phyloP scores from a whole-genome alignment of 2,888 invertebrate genomes.

The Pandemis cinnamomeana region DNA sequence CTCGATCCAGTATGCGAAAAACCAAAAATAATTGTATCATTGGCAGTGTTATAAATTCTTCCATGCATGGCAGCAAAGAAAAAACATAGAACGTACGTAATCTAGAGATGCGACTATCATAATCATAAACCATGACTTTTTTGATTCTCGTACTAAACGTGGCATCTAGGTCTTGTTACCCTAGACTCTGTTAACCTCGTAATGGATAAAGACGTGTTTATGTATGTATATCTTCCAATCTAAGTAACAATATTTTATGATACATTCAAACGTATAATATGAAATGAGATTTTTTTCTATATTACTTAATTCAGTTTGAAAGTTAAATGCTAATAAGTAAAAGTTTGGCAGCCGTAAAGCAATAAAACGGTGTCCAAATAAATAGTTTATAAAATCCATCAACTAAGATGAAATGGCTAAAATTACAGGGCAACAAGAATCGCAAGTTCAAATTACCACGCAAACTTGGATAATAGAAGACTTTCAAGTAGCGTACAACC shows the following conservation, averaged over 20 bases:
- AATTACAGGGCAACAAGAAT: slow-evolving; percentile 3
- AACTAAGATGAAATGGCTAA: slow-evolving; percentile 9
- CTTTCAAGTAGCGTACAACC: slow-evolving; percentile 13
- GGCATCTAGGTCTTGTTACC: no score
- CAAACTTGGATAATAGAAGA: slow-evolving; percentile 3
- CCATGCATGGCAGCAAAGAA: no score
- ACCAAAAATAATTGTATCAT: no score
- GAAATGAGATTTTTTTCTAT: not conserved
- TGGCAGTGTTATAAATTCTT: no score
- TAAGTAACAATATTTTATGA: not conserved
- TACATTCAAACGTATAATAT: not conserved
- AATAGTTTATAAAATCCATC: slow-evolving; percentile 14
- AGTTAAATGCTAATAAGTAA: slow-evolving; percentile 26
- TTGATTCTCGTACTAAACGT: no score
- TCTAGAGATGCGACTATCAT: no score
- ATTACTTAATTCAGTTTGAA: slow-evolving; percentile 1
- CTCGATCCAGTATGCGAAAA: no score
- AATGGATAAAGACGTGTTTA: no score
- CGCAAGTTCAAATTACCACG: slow-evolving; percentile 17
- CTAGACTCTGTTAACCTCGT: no score
- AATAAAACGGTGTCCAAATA: not conserved
- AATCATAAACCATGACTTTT: no score
- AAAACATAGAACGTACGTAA: no score
- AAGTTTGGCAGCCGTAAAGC: slow-evolving; percentile 6
- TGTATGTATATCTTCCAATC: no score